A percentile compares a stretch with the other conserved stretches of the same genome.
Evolutionary conservation across 2,888 invertebrate genomes (phyloP).

Genomic region (Thelaira solivaga): DNA sequence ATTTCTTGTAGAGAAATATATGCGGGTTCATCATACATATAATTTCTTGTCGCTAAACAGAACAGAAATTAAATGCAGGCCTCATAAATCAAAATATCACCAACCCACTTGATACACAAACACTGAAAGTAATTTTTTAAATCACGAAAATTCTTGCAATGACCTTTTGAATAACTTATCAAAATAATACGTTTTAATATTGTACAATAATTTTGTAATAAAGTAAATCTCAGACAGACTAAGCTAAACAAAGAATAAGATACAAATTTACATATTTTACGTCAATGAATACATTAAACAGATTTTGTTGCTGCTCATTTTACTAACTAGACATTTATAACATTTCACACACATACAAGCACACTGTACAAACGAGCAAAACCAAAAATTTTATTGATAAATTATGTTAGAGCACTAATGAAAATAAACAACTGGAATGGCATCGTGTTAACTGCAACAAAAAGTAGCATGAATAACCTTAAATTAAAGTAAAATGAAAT

Average conservation of each 20-base stretch:
- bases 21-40: no score
- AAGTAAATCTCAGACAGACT: background rate
- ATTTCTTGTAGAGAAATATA: no score
- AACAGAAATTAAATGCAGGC: background rate
- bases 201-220: conserved; percentile 10
- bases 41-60: background rate
- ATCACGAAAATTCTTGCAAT: conserved; percentile 7
- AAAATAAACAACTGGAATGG: background rate
- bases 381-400: conserved; percentile 25
- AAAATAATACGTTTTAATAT: conserved; percentile 19
- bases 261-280: conserved; percentile 49
- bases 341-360: background rate
- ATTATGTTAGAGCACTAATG: conserved; percentile 37
- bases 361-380: background rate
- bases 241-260: conserved; percentile 1
- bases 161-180: conserved; percentile 35
- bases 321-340: background rate
- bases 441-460: background rate
- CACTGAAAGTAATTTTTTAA: conserved; percentile 10
- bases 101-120: background rate
- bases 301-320: background rate
- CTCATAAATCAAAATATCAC: conserved; percentile 1
- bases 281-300: conserved; percentile 32
- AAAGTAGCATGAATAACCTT: background rate
- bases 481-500: conserved; percentile 4